A percentile compares a stretch with the other conserved stretches of the same genome.
These are phyloP conservation scores for Cavia aperea DNA, from an alignment of 2,113 vertebrate species.

Conservation along the genomic window DNA sequence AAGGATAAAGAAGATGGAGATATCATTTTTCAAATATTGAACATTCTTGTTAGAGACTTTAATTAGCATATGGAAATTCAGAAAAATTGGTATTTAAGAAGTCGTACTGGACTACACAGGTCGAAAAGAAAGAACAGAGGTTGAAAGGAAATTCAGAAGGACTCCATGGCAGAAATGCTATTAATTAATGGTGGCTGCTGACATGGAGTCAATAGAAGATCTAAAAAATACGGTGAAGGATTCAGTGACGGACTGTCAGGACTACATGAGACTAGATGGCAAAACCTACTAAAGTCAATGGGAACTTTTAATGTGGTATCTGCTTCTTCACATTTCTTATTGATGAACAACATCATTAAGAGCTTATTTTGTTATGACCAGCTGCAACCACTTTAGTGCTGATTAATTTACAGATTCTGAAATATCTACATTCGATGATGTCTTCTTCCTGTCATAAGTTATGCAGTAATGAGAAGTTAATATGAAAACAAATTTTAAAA, in stretches of 20 bases:
- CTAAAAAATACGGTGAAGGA: background rate
- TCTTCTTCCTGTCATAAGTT: background rate
- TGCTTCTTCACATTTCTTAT: background rate
- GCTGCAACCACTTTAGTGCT: background rate
- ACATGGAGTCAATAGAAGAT: background rate
- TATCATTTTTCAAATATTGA: background rate
- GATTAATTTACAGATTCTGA: background rate
- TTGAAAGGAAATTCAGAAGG: slow-evolving; percentile 1
- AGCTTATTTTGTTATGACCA: background rate
- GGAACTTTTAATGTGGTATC: background rate
- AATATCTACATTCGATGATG: background rate
- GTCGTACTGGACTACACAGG: background rate
- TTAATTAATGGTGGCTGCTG: background rate
- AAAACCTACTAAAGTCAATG: background rate
- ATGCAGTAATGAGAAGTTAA: background rate
- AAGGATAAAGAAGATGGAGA: background rate
- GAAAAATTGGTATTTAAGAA: background rate
- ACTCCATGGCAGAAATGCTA: background rate
- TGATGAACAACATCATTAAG: background rate
- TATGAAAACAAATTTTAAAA: background rate
- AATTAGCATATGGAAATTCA: background rate
- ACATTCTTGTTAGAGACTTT: background rate
- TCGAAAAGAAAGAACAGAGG: background rate
- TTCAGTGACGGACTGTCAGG: background rate
- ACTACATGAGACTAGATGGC: background rate